phyloP scores from a whole-genome alignment of 2,888 invertebrate species.

The Melieria picta region DNA sequence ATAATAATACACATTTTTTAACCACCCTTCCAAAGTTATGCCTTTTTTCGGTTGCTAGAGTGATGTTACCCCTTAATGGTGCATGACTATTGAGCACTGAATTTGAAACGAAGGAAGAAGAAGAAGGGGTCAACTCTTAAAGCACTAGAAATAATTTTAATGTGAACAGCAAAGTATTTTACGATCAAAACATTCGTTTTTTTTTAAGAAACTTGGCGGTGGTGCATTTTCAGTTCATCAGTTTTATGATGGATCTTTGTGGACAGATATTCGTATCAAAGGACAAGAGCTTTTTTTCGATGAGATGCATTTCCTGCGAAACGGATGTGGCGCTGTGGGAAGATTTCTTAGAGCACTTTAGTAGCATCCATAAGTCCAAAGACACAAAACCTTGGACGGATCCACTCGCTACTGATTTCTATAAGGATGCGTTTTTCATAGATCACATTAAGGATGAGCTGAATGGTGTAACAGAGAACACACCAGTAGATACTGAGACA shows the following conservation, averaged over 20 bases:
- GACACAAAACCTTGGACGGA: conserved; percentile 25
- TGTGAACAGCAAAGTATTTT: too few relatives aligned
- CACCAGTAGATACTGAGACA: conserved; percentile 8
- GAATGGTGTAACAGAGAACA: neutral
- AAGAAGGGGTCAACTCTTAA: too few relatives aligned
- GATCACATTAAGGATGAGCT: conserved; percentile 23
- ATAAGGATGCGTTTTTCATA: conserved; percentile 18
- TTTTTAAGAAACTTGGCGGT: too few relatives aligned
- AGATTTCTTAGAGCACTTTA: conserved; percentile 22
- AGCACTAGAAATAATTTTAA: too few relatives aligned
- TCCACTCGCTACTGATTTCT: conserved; percentile 13
- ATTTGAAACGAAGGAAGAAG: too few relatives aligned
- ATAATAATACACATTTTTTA: too few relatives aligned
- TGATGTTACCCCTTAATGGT: too few relatives aligned
- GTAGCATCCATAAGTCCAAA: conserved; percentile 23
- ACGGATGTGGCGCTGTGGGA: conserved; percentile 23
- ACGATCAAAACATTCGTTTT: too few relatives aligned
- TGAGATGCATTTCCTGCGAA: conserved; percentile 28
- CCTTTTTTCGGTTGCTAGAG: too few relatives aligned
- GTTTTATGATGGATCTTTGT: conserved; percentile 23
- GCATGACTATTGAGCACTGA: too few relatives aligned
- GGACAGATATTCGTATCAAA: conserved; percentile 30
- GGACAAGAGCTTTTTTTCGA: conserved; percentile 19
- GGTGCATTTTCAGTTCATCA: too few relatives aligned
- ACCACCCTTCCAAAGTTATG: too few relatives aligned